Percentiles rank a stretch among this genome's conserved stretches.
Conservation (phyloP, 2,113 vertebrate species). For the Panthera uncia region DNA sequence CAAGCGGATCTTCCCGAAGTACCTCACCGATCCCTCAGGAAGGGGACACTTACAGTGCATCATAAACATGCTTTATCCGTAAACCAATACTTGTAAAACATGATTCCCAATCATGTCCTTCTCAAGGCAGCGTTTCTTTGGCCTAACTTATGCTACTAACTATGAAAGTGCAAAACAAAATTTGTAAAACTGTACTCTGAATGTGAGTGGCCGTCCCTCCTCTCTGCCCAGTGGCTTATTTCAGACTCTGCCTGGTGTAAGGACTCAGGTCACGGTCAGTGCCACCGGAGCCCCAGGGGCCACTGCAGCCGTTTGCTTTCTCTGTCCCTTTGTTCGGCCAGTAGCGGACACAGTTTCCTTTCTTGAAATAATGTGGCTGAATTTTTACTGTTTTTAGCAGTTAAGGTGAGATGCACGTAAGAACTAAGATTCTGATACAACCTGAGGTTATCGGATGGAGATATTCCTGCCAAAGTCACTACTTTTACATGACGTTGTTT, state of each 20-base stretch:
- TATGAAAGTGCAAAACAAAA: neutral
- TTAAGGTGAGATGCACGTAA: neutral
- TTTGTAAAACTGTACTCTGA: neutral
- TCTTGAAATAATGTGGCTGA: neutral
- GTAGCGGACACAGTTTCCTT: neutral
- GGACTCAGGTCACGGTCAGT: too few species aligned
- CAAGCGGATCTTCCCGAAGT: neutral
- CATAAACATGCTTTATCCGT: neutral
- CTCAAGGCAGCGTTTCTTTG: neutral
- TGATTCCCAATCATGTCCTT: neutral
- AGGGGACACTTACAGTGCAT: neutral
- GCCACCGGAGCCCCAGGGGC: neutral
- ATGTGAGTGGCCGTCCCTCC: neutral
- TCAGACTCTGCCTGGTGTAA: neutral
- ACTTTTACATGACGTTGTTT: neutral
- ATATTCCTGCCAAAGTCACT: neutral
- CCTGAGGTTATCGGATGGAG: neutral
- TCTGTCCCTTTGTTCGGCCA: fast-evolving
- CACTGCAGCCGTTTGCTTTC: neutral
- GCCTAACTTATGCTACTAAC: neutral
- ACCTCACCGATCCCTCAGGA: neutral
- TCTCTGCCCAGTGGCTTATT: neutral
- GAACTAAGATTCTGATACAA: neutral
- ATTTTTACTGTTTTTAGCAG: neutral
- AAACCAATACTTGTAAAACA: neutral